Evolutionary conservation across 2,797 vertebrate species (phyloP), one percentile per base, ranked within the genome.

Genomic region (Lithobates pipiens): DNA sequence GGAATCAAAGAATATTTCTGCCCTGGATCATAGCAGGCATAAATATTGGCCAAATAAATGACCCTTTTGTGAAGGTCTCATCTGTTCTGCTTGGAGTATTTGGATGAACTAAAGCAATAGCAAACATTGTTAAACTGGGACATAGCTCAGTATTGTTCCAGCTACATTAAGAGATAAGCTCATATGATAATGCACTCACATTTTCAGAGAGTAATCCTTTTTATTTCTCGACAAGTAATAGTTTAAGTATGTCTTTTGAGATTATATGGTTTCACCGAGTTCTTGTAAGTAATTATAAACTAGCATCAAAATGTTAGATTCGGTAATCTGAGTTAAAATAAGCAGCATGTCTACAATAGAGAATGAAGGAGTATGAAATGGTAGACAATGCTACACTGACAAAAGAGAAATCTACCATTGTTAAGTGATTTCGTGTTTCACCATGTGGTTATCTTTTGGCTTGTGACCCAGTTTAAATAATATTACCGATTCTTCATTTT

Each of bases 141-240:
- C 72, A 46, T 21, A 3, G 3, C 57, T 27, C 42, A 39, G 5
- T 57, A 57, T 36, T 34, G 39, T 54, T 10, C 78, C 32, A 57
- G 50, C 29, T 72, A 80, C 39, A 80, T 80, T 57, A 71, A 39
- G 44, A 23, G 68, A 80, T 73, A 61, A 82, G 70, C 70, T 27
- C 21, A 36, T 63, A 82, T 73, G 63, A 74, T 39, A 61, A 82
- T 82, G 69, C 80, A 82, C 29, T 32, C 16, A n/a, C 50, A 74
- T 82, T 74, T 50, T 32, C 70, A 63, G 13, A 18, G 16, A 18
- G 50, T 54, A 54, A 54, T 16, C 50, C 50, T 54, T 54, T 80
- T 71, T 57, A 72, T 72, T 71, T 13, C 65, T 70, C 70, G 77
- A 50, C 79, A 81, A 50, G 39, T 23, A 72, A 29, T 70, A 54